Evolutionary conservation across 2,797 vertebrate genomes (phyloP).

Genomic region (Morelia viridis): DNA sequence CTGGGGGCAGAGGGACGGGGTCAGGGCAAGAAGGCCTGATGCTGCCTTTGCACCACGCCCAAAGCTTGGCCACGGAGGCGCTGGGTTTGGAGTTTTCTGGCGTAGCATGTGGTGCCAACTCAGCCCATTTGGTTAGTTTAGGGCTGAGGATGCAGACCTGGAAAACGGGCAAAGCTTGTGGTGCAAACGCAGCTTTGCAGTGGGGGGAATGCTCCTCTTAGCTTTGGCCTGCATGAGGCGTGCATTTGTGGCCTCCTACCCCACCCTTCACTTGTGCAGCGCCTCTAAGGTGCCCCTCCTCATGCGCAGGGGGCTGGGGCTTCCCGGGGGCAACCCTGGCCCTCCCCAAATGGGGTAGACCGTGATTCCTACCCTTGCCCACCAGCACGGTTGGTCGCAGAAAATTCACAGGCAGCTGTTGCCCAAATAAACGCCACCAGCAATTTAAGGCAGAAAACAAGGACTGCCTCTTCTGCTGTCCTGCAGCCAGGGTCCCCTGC

Average conservation of each 20-base stretch:
- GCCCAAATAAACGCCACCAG: background rate
- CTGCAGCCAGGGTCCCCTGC: no score
- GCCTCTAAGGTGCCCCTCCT: background rate
- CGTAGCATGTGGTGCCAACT: background rate
- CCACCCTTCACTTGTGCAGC: background rate
- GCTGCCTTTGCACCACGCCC: no score
- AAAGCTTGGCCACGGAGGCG: background rate
- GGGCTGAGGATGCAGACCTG: background rate
- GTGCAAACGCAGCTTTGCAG: background rate
- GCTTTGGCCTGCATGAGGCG: no score
- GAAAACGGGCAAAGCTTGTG: background rate
- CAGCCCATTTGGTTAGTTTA: background rate
- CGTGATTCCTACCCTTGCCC: background rate
- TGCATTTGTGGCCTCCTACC: background rate
- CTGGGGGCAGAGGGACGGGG: no score
- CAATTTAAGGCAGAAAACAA: no score
- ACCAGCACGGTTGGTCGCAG: background rate
- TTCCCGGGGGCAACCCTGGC: background rate
- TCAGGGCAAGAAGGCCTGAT: no score
- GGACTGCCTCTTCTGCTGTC: background rate
- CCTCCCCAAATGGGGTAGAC: background rate
- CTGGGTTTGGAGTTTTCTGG: background rate
- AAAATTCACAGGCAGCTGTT: no score
- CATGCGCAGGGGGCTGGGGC: background rate
- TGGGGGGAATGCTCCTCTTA: background rate